A percentile compares a stretch with the other conserved stretches of the same genome.
These are phyloP conservation scores for Drosophila macrospina DNA, from an alignment of 2,888 invertebrate species.

Conservation along the genomic window DNA sequence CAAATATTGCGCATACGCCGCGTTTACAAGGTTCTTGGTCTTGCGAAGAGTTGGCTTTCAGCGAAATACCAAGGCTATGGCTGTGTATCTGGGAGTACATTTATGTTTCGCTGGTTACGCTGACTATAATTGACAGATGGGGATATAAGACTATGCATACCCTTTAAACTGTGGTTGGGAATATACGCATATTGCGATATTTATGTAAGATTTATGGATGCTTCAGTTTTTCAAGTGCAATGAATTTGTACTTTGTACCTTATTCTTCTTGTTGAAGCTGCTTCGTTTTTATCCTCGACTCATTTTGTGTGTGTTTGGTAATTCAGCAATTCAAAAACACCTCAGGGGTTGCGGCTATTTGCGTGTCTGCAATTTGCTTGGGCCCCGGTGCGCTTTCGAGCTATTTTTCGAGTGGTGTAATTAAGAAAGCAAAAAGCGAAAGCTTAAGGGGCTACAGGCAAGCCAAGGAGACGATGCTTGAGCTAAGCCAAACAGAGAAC, in stretches of 20 bases:
- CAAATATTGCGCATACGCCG: constrained; percentile 64
- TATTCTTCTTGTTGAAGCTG: constrained; percentile 8
- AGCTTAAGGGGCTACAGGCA: constrained; percentile 46
- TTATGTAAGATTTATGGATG: background rate
- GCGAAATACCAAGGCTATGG: constrained; percentile 39
- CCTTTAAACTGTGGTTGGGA: background rate
- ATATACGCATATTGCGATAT: background rate
- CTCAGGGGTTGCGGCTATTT: constrained; percentile 61
- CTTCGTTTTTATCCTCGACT: constrained; percentile 5
- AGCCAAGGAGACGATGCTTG: constrained; percentile 55
- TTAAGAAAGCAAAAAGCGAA: constrained; percentile 71
- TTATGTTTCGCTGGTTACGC: constrained; percentile 8
- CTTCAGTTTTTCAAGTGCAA: background rate
- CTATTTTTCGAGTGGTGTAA: constrained; percentile 66
- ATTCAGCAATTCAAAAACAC: constrained; percentile 26
- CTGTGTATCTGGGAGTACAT: constrained; percentile 9
- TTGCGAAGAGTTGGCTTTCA: constrained; percentile 21
- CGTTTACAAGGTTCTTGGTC: constrained; percentile 41
- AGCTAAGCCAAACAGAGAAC: constrained; percentile 54
- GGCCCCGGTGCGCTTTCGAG: constrained; percentile 59
- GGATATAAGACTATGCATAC: background rate
- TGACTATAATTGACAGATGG: constrained; percentile 1
- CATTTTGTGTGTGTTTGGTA: constrained; percentile 31
- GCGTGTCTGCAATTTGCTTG: constrained; percentile 69
- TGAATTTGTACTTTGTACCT: background rate